Evolutionary conservation across 2,113 vertebrate species (phyloP).

Genomic region (Hyaena hyaena): DNA sequence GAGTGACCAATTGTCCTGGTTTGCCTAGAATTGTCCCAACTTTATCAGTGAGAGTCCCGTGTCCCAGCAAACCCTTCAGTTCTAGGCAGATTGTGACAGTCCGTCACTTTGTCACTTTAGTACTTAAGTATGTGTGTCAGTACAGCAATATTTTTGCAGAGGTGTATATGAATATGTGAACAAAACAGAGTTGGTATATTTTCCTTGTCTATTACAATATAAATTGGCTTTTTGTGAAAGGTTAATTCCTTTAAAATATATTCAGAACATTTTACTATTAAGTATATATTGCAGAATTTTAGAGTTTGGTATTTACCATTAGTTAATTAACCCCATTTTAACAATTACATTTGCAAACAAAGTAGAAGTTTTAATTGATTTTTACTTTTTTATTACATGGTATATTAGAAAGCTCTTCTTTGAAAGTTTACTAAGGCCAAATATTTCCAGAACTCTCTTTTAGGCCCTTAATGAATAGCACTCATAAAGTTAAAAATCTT

Average conservation of each 20-base stretch:
- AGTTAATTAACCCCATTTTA: constrained; percentile 5
- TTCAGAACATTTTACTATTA: constrained; percentile 5
- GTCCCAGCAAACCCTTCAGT: background rate
- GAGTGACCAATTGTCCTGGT: background rate
- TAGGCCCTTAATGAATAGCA: background rate
- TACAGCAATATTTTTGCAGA: background rate
- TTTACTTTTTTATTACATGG: constrained; percentile 22
- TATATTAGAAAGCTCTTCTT: constrained; percentile 9
- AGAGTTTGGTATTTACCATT: constrained; percentile 26
- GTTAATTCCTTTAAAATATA: constrained; percentile 24
- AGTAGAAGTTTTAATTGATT: background rate
- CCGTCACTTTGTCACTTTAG: background rate
- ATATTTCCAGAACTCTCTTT: constrained; percentile 13
- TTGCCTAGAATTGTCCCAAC: background rate
- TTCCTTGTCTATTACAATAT: background rate
- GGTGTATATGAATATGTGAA: background rate
- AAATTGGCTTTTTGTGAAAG: background rate
- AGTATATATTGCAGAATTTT: background rate
- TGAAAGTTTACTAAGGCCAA: background rate
- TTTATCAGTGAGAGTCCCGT: background rate
- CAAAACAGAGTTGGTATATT: background rate
- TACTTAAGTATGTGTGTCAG: background rate
- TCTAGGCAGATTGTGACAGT: background rate
- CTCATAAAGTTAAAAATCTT: constrained; percentile 6
- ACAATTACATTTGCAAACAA: background rate